These are phyloP conservation scores for Montipora capitata DNA, from an alignment of 92 coral and sea anemone species.

Conservation along the genomic window DNA sequence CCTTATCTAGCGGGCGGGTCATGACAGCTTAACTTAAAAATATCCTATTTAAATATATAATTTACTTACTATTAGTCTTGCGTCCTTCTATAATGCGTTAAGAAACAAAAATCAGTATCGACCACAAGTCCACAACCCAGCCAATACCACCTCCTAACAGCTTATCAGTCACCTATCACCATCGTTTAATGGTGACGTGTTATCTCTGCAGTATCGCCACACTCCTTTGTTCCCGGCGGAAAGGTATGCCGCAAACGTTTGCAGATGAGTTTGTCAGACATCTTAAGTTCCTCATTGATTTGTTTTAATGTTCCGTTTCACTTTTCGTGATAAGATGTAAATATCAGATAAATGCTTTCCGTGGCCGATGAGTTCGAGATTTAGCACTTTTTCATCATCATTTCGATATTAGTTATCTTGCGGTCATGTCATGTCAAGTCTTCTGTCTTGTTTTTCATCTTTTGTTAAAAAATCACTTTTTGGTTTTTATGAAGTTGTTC, in stretches of 20 bases:
- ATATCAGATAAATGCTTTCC: background rate
- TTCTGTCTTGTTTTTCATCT: too few species aligned
- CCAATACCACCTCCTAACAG: constrained; percentile 3
- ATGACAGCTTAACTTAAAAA: background rate
- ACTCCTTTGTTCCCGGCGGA: constrained; percentile 23
- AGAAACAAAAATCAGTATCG: background rate
- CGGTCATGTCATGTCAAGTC: background rate
- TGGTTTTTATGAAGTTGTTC: too few species aligned
- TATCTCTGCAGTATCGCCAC: constrained; percentile 16
- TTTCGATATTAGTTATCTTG: background rate
- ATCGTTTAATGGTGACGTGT: constrained; percentile 17
- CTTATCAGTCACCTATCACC: background rate
- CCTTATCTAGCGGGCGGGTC: too few species aligned
- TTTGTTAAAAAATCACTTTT: too few species aligned
- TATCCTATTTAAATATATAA: constrained; percentile 11
- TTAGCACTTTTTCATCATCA: background rate
- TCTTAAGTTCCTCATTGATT: constrained; percentile 12
- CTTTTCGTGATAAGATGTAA: constrained; percentile 13
- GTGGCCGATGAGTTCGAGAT: constrained; percentile 4
- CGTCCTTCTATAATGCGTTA: constrained; percentile 9
- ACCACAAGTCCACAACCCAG: constrained; percentile 10
- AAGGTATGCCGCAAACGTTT: background rate
- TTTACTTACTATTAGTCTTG: constrained; percentile 16
- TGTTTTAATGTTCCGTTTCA: constrained; percentile 11
- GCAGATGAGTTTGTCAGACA: constrained; percentile 2